These are phyloP conservation scores for Laothoe populi DNA, from an alignment of 2,888 invertebrate genomes.

Conservation along the genomic window DNA sequence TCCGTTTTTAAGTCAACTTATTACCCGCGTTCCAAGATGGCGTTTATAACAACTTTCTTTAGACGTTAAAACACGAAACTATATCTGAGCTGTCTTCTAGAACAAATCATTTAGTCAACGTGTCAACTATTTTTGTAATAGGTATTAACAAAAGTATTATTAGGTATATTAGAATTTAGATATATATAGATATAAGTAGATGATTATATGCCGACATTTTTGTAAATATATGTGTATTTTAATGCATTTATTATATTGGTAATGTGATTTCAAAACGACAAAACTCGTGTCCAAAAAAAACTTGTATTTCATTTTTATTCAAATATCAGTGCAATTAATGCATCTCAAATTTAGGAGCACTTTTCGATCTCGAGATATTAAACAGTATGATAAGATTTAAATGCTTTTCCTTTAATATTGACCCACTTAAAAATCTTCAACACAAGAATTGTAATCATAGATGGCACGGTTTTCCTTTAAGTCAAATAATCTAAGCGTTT, in stretches of 20 bases:
- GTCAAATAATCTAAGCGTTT: too few species aligned
- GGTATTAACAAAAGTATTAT: constrained; percentile 72
- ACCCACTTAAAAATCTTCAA: too few species aligned
- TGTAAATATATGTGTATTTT: constrained; percentile 40
- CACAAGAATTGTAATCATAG: too few species aligned
- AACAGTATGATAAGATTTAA: too few species aligned
- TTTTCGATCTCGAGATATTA: too few species aligned
- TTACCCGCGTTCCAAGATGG: background rate
- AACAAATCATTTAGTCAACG: constrained; percentile 1
- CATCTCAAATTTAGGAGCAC: too few species aligned
- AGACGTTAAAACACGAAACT: background rate
- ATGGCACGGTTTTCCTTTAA: too few species aligned
- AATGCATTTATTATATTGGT: constrained; percentile 58
- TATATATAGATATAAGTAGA: constrained; percentile 71
- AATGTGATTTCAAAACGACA: constrained; percentile 46
- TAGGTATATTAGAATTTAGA: constrained; percentile 55
- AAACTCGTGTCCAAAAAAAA: constrained; percentile 22
- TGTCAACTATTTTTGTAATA: constrained; percentile 41
- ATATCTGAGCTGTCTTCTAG: background rate
- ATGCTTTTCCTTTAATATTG: too few species aligned
- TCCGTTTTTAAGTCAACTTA: background rate
- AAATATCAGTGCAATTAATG: background rate
- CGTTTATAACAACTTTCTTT: background rate
- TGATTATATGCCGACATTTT: constrained; percentile 41
- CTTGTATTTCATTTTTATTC: constrained; percentile 27